Percentiles rank a stretch among this genome's conserved stretches.
These are phyloP conservation scores for Cebidichthys violaceus DNA, from an alignment of 2,113 vertebrate species.

Conservation along the genomic window DNA sequence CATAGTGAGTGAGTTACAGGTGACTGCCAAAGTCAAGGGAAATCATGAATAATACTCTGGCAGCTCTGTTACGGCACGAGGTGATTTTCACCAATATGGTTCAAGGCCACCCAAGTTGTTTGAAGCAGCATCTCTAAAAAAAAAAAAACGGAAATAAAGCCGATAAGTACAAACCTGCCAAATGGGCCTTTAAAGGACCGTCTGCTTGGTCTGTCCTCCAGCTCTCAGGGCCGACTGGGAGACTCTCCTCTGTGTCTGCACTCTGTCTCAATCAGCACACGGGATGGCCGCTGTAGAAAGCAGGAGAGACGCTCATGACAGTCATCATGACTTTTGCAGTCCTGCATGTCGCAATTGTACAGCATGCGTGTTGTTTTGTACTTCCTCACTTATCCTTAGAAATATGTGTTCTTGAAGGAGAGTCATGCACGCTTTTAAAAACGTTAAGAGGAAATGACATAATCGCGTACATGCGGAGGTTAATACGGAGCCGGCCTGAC, in stretches of 20 bases:
- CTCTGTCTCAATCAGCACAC: too few species aligned
- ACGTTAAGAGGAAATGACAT: background rate
- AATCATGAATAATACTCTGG: conserved; percentile 30
- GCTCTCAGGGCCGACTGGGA: background rate
- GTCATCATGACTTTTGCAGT: background rate
- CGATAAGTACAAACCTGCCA: background rate
- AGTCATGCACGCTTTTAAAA: background rate
- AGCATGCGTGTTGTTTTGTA: background rate
- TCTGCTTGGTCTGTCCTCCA: background rate
- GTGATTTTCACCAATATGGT: conserved; percentile 23
- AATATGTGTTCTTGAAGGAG: background rate
- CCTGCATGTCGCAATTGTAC: too few species aligned
- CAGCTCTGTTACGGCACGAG: conserved; percentile 2
- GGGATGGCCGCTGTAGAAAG: too few species aligned
- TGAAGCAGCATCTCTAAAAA: conserved; percentile 19
- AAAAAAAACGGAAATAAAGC: conserved; percentile 12
- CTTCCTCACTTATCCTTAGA: background rate
- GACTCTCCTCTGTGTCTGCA: background rate
- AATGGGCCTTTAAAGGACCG: conserved; percentile 5
- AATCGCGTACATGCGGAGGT: background rate
- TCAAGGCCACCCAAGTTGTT: conserved; percentile 31
- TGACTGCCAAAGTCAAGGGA: conserved; percentile 49
- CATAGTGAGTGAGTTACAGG: conserved; percentile 34
- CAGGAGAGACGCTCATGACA: background rate
- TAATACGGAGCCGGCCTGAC: background rate